Percentiles rank a stretch among this genome's conserved stretches.
phyloP scores from a whole-genome alignment of 2,797 vertebrate genomes.

The Phataginus tricuspis region DNA sequence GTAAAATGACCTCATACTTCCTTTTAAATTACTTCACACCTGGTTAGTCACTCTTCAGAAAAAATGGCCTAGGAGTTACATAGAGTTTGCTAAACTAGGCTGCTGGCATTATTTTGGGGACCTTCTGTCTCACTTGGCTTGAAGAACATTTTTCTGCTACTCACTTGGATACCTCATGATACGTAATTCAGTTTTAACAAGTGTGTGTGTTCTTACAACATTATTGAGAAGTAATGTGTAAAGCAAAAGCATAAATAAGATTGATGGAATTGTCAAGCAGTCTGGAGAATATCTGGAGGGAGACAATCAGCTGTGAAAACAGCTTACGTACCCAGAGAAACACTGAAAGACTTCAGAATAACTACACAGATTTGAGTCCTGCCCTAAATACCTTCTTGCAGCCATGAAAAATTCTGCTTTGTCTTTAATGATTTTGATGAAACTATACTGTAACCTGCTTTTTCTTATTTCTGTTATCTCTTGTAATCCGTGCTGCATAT shows the following conservation, averaged over 20 bases:
- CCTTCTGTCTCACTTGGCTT: background rate
- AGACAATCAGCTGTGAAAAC: background rate
- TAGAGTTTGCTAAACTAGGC: slow-evolving; percentile 6
- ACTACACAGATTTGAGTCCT: background rate
- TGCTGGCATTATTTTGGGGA: slow-evolving; percentile 22
- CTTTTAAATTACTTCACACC: slow-evolving; percentile 54
- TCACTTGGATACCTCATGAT: background rate
- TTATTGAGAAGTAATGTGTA: background rate
- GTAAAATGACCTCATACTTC: slow-evolving; percentile 59
- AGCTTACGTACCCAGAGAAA: background rate
- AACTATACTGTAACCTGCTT: background rate
- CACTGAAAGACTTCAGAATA: background rate
- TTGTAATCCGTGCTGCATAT: background rate
- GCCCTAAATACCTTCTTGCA: background rate
- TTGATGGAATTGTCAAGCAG: background rate
- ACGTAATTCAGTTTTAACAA: background rate
- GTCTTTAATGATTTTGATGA: background rate
- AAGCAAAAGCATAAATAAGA: slow-evolving; percentile 40
- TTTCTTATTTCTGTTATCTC: background rate
- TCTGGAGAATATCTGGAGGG: background rate
- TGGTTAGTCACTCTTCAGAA: background rate
- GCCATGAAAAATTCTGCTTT: background rate
- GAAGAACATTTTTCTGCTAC: background rate
- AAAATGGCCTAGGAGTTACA: slow-evolving; percentile 17
- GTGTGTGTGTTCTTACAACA: background rate